phyloP scores from a whole-genome alignment of 2,113 vertebrate species.

The Pholis gunnellus region DNA sequence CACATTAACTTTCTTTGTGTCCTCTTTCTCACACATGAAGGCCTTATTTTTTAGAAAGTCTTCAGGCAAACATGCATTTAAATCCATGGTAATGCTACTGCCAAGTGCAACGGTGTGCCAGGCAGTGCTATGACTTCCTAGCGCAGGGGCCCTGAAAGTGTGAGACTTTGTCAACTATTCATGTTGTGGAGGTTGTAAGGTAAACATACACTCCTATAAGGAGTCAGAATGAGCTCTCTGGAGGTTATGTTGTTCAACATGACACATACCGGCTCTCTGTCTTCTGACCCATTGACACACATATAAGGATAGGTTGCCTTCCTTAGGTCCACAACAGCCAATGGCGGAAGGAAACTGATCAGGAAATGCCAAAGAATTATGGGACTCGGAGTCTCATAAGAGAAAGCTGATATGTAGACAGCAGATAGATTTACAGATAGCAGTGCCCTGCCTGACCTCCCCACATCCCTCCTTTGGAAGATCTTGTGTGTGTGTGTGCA shows the following conservation, averaged over 20 bases:
- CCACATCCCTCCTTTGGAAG: slow-evolving; percentile 53
- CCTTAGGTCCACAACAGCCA: slow-evolving; percentile 49
- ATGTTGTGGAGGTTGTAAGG: slow-evolving; percentile 18
- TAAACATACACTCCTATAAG: slow-evolving; percentile 19
- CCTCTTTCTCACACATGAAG: slow-evolving; percentile 6
- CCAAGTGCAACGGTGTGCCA: slow-evolving; percentile 2
- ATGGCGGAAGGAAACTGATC: slow-evolving; percentile 72
- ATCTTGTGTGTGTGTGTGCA: slow-evolving; percentile 27
- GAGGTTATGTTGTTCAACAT: slow-evolving; percentile 36
- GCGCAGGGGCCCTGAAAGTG: slow-evolving; percentile 1
- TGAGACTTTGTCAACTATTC: slow-evolving; percentile 10
- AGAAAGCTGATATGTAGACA: slow-evolving; percentile 79
- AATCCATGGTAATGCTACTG: slow-evolving; percentile 14
- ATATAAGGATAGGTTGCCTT: slow-evolving; percentile 56
- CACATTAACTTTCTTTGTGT: not conserved
- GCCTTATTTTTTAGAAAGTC: slow-evolving; percentile 5
- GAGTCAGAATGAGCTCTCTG: slow-evolving; percentile 34
- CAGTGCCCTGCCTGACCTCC: slow-evolving; percentile 70
- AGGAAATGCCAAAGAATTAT: slow-evolving; percentile 82
- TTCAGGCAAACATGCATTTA: not conserved
- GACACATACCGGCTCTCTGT: slow-evolving; percentile 56
- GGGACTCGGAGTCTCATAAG: slow-evolving; percentile 68
- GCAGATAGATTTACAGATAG: slow-evolving; percentile 82
- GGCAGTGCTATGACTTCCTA: slow-evolving; percentile 3
- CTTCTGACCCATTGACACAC: slow-evolving; percentile 69